Base-by-base conservation (phyloP, 2,888 invertebrate species). In the Holacanthella duospinosa region DNA sequence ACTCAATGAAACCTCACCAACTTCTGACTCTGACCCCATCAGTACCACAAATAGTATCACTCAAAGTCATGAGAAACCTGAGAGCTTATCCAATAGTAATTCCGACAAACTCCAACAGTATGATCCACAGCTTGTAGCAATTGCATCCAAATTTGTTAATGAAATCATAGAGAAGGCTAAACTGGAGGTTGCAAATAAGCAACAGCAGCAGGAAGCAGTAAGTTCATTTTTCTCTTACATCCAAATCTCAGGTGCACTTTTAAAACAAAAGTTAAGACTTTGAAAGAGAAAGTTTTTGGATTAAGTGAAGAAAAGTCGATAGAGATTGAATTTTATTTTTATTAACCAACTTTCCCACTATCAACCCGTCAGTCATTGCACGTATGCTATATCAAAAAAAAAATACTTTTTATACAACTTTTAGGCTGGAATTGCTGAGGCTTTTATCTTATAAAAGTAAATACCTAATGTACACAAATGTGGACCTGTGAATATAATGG, bases 121-220 rank as follows among this genome's bases (percentile, higher is more conserved):
- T 16, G 79, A 80, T 66, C 78, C 79, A 28, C 77, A 79, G 64
- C 76, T 80, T 9, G 78, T 79, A 76, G 77, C 76, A 68, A 79
- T 78, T 69, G 79, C 80, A 1, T 77, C 76, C 29, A 78, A 77
- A 69, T 80, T 80, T 71, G 78, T 80, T 2, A 76, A 76, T 65
- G 79, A 80, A 63, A 77, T 80, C 62, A 78, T 80, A 67, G 79
- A 79, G 67, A 77, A 75, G 29, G 80, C 80, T 12, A 75, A 78
- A 55, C 74, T 76, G 43, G 80, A 80, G 67, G 79, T 79, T 21
- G 73, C 76, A 1, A 77, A 74, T 64, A 74, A 78, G 68, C 48
- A 48, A 44, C 76, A 77, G 74, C 71, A 69, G 68, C n/a, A n/a
- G n/a, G n/a, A n/a, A n/a, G n/a, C n/a, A n/a, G 74, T 71, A 68